Percentiles rank a stretch among this genome's conserved stretches.
These are phyloP conservation scores for Eufriesea mexicana DNA, from an alignment of 1,140 invertebrate species.

Conservation along the genomic window DNA sequence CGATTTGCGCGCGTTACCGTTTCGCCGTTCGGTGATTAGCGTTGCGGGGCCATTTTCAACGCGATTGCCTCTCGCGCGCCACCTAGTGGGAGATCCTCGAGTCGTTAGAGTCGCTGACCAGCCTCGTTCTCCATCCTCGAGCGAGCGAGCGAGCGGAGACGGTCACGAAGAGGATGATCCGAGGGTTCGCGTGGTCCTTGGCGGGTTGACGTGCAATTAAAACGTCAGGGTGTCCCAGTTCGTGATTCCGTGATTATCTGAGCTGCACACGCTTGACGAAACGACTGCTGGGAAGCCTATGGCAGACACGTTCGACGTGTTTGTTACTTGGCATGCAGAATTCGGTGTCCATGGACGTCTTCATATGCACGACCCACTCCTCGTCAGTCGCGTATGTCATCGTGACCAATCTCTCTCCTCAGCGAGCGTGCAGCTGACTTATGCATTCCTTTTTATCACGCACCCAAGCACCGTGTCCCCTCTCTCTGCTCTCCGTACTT, in stretches of 20 bases:
- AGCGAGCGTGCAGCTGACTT: constrained; percentile 19
- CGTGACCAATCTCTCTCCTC: constrained; percentile 31
- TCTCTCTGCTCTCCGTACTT: not conserved
- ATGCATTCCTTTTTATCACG: constrained; percentile 20
- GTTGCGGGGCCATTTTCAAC: constrained; percentile 21
- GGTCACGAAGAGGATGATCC: not conserved
- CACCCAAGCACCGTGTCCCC: not conserved
- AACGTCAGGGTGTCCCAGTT: not conserved
- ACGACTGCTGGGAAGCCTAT: not conserved
- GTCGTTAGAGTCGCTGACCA: not conserved
- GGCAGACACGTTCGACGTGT: not conserved
- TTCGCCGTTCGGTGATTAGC: constrained; percentile 18
- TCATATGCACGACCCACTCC: constrained; percentile 2
- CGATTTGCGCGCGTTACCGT: constrained; percentile 32
- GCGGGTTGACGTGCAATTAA: not conserved
- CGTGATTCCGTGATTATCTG: not conserved
- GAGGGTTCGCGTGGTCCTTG: not conserved
- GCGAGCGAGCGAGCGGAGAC: not conserved
- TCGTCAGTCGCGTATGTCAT: constrained; percentile 22
- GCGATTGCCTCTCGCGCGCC: not conserved
- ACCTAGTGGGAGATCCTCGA: not conserved
- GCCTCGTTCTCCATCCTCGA: not conserved
- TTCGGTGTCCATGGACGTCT: not conserved
- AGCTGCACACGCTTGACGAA: too few relatives aligned
- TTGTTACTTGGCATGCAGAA: not conserved